Base-by-base conservation (phyloP, 2,888 invertebrate species). In the Oligia strigilis region DNA sequence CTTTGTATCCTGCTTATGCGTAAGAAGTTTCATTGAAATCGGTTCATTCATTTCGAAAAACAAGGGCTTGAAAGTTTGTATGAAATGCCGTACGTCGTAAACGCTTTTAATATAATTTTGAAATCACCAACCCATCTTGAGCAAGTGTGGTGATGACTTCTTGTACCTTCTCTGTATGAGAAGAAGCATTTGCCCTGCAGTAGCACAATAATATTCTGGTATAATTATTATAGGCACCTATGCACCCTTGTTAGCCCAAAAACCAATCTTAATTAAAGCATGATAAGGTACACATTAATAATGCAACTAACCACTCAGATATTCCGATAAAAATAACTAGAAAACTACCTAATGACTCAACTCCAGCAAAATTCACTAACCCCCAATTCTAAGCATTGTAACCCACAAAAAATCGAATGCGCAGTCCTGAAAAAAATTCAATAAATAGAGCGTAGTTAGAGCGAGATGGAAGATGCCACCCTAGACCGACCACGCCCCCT, bases 401-500 rank as follows among this genome's bases (percentile, higher is more conserved):
- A 77, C 58, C 77, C 46, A 80, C 72, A 80, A 84, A 87, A 83
- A 84, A 83, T 78, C 77, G 82, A 89, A 88, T 83, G 89, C 87
- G 84, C 84, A 67, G 43, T 83, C 78, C 82, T 86, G 85, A 84
- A 87, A 86, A 72, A 88, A 89, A 80, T 72, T 78, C 87, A 76
- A 83, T 84, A 87, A 77, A 79, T 88, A 82, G 64, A 72, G 40
- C 23, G 82, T 71, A 43, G 93, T 87, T 66, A 85, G 92, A 95
- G 90, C 84, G 93, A 90, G 94, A 95, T 90, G 91, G 88, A 89
- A 89, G 88, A 91, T 87, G 73, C 92, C 93, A 90, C 93, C 92
- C 93, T 90, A 90, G 90, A 90, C 90, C 36, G 71, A 84, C 93
- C 94, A 94, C 95, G 95, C 95, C 95, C 92, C 91, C 93, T 95